Evolutionary conservation across 2,797 vertebrate species (phyloP), one percentile per base, ranked within the genome.

Genomic region (Rhodeus uyekii): DNA sequence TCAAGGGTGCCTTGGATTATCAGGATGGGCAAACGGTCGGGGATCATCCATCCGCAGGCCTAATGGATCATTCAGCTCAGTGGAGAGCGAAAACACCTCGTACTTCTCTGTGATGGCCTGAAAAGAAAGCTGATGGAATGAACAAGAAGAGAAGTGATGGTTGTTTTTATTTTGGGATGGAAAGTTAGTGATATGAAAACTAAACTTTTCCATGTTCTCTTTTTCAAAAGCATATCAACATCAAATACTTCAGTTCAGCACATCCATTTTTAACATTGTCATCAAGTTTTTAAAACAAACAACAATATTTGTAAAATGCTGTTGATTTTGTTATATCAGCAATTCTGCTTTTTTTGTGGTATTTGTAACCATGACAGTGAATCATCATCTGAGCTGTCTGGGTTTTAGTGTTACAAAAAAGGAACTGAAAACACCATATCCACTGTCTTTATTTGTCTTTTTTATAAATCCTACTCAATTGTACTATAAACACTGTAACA

Each of bases 31-130:
- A 85, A 53, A 61, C 10, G 27, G 74, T 69, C 76, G 83, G 36
- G 90, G 83, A 73, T 90, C 65, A 42, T 29, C 18, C 46, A 19
- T 6, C 4, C 88, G 88, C 19, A 93, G 72, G 82, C 32, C 55
- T 32, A 85, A 82, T 0, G 86, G 85, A 0, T 94, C 93, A 0
- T 87, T 88, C 85, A 93, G 91, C 81, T 93, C 93, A 34, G 89
- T 86, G 58, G 94, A 94, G 1, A 95, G 92, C 32, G 95, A 95
- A 78, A 93, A 93, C 85, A 94, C 94, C 0, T 92, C 91, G 0
- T 92, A 89, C 77, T 91, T 89, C 80, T 95, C 94, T 68, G 93
- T 94, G 69, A 92, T 95, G 92, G 89, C 90, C 24, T 95, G 83
- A 93, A 44, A 72, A 36, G 32, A 58, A 53, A n/a, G 44, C 29